These are phyloP conservation scores for Aeoliscus strigatus DNA, from an alignment of 2,797 vertebrate species.

Conservation along the genomic window DNA sequence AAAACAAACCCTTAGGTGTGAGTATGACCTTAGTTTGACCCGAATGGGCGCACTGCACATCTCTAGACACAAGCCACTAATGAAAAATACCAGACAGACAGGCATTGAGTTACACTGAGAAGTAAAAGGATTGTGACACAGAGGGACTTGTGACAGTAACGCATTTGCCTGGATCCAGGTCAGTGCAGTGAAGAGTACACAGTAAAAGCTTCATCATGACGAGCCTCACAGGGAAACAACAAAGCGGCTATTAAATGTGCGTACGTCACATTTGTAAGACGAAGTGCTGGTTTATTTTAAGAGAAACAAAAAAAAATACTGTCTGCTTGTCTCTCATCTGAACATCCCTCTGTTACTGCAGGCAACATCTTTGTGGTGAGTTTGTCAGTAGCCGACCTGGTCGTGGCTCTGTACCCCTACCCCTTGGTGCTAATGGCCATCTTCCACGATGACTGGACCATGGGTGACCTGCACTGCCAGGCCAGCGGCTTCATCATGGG, in stretches of 20 bases:
- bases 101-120: too few species aligned
- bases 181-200: conserved; percentile 3
- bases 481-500: conserved; percentile 88
- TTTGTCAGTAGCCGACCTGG: conserved; percentile 84
- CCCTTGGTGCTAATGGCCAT: conserved; percentile 88
- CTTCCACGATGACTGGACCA: conserved; percentile 86
- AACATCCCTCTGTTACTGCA: conserved; percentile 34
- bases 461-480: conserved; percentile 91
- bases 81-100: background rate
- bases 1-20: background rate
- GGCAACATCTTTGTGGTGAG: conserved; percentile 94
- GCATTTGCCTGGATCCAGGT: conserved; percentile 7
- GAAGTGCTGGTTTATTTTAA: conserved; percentile 25
- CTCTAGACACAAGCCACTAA: background rate
- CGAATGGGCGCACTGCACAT: background rate
- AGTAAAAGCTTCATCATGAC: conserved; percentile 10
- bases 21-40: too few species aligned
- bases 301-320: conserved; percentile 1
- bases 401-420: conserved; percentile 88
- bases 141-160: conserved; percentile 3
- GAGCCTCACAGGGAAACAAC: conserved; percentile 9
- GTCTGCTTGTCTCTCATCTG: conserved; percentile 17
- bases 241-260: conserved; percentile 20
- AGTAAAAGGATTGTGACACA: background rate
- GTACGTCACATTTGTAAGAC: conserved; percentile 7